Base-by-base conservation (phyloP, 1,140 invertebrate genomes). In the Helicoverpa zea region DNA sequence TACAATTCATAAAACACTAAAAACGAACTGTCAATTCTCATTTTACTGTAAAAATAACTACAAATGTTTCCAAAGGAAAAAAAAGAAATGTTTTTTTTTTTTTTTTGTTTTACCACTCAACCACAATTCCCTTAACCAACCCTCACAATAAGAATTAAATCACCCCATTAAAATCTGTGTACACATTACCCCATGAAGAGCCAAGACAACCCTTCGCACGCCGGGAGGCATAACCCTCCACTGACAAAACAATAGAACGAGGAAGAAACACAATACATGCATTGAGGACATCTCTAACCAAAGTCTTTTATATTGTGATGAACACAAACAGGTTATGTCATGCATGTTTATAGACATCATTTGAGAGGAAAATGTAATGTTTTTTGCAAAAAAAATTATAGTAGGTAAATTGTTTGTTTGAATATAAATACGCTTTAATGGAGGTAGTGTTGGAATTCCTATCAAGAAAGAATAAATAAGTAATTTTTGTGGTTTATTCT, bases 211-310 rank as follows among this genome's bases (percentile, higher is more conserved):
- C 64, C 43, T 16, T 47, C 18, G 4, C 10, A 10, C 7, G 18
- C 63, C 35, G 43, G 43, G 7, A 43, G 64, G 64, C 49, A 68
- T 68, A 49, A 68, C 64, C 64, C 64, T 68, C 12, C n/a, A 47
- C 64, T 18, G 43, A 49, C 43, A 18, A 68, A 68, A 68, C 43
- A 47, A 68, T 18, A n/a, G 63, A 7, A 66, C 35, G 63, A 66
- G 63, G 63, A 68, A 61, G 58, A 11, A 23, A 47, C 64, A 68
- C 64, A 68, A 68, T 68, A 16, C 64, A 68, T 49, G 47, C 64
- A 68, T 47, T 68, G 64, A 68, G 64, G 64, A 68, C 61, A 64
- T 43, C 61, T 64, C 61, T 64, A 43, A 49, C 2, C 11, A 43
- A 49, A 49, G 49, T n/a, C 63, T 49, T 68, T 3, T 49, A 68